Evolutionary conservation across 2,888 invertebrate species (phyloP), one percentile per base, ranked within the genome.

Genomic region (Drosophila ezoana): DNA sequence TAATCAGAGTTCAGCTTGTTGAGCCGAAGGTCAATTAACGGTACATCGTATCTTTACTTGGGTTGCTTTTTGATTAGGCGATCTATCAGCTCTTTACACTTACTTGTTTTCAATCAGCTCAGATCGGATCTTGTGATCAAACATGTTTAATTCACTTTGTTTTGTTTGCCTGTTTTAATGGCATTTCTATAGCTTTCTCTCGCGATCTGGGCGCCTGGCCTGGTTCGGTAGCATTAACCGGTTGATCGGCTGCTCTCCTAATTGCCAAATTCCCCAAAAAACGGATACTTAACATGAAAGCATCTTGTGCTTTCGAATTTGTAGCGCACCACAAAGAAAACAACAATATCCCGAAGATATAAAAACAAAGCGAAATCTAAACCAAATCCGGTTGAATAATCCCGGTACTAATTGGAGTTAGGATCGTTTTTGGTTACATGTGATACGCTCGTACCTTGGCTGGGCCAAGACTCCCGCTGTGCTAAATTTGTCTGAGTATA

Each of bases 271-370:
- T 66, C 58, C 74, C 72, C 54, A 47, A 48, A 51, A 70, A 65
- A 81, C 70, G 71, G 80, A 82, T 82, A 53, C 70, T 57, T 72
- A 58, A 75, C 68, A 74, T 59, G 85, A 84, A 84, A 87, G 87
- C 79, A 78, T 72, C 69, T 70, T 66, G 84, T 87, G 80, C 87
- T 83, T 83, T 83, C 87, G 69, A 74, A 83, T 72, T 61, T 74
- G 68, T 77, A 54, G 56, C 57, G 56, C 44, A 37, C 35, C 47
- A 59, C 59, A 66, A 76, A 54, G 48, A 67, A 56, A 58, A 5
- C 8, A 28, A 18, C 28, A 37, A 37, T 14, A 14, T n/a, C 38
- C 14, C 13, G 20, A 43, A 23, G 8, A 23, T 23, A 44, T 23
- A 20, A 35, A 44, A 52, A 38, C 28, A 38, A 53, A 48, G 13